Conservation (phyloP, 2,797 vertebrate species). For the Intellagama lesueurii region DNA sequence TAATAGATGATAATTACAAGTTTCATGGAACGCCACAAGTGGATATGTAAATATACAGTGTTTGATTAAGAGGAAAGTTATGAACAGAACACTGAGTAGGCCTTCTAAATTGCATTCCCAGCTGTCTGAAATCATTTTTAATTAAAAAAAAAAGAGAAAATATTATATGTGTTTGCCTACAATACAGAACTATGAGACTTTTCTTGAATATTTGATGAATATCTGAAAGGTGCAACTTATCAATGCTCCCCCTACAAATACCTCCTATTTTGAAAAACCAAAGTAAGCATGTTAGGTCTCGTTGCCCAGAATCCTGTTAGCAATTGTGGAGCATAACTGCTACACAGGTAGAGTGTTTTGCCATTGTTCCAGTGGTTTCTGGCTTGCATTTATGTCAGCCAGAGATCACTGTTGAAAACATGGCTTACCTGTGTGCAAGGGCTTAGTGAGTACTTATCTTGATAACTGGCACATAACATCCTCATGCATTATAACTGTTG, state of each 20-base stretch:
- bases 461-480: no score
- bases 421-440: no score
- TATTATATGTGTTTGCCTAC: neutral
- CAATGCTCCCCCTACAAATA: neutral
- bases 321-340: no score
- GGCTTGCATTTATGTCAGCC: no score
- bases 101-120: conserved; percentile 13
- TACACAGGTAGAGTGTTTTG: no score
- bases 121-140: neutral
- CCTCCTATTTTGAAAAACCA: neutral
- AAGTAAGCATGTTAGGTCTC: neutral
- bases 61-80: conserved; percentile 37
- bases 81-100: conserved; percentile 14
- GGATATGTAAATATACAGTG: conserved; percentile 1
- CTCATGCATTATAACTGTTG: no score
- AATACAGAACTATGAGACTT: neutral
- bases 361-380: no score
- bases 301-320: neutral
- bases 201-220: conserved; percentile 1
- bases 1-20: conserved; percentile 42
- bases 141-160: conserved; percentile 14
- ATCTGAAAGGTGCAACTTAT: neutral
- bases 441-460: no score
- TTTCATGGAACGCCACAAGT: neutral
- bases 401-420: no score